Evolutionary conservation across 2,888 invertebrate genomes (phyloP).

Genomic region (Erebia palarica): DNA sequence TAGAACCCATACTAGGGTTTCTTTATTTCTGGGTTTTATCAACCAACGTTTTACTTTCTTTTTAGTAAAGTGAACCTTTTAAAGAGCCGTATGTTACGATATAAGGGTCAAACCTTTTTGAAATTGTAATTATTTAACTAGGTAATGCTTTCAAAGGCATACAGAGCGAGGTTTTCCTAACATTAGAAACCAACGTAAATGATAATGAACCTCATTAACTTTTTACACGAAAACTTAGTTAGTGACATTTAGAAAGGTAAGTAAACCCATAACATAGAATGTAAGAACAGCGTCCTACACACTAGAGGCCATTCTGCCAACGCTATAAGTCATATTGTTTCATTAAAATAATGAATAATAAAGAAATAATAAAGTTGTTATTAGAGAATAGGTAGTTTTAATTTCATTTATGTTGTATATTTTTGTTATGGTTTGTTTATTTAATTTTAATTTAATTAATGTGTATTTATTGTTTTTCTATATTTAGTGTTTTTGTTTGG

Average conservation of each 20-base stretch:
- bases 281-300: no score
- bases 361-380: no score
- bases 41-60: conserved; percentile 28
- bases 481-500: no score
- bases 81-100: conserved; percentile 12
- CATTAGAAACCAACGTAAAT: not conserved
- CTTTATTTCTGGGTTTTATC: conserved; percentile 22
- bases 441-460: no score
- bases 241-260: not conserved
- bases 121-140: not conserved
- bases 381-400: no score
- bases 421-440: no score
- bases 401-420: no score
- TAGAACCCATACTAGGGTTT: not conserved
- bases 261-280: no score
- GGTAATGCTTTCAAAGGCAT: not conserved
- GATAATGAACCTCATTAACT: not conserved
- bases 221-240: not conserved
- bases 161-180: not conserved
- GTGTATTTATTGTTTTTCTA: no score
- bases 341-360: no score
- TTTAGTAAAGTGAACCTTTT: conserved; percentile 27
- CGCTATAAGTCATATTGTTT: no score
- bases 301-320: no score
- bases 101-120: conserved; percentile 1